phyloP scores from a whole-genome alignment of 2,113 vertebrate genomes.

The Lycocorax pyrrhopterus region DNA sequence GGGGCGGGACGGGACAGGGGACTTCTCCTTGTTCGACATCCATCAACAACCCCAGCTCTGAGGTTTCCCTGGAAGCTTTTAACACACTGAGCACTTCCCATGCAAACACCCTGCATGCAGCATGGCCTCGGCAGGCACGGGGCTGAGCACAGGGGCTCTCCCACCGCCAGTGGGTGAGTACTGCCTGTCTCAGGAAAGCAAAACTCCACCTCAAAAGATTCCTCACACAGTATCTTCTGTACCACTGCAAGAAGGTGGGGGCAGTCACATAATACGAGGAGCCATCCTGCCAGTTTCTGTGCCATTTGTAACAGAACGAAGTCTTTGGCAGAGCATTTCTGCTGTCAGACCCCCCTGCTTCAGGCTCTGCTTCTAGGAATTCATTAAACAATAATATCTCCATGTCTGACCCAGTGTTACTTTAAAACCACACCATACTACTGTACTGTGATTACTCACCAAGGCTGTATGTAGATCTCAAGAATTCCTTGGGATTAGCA shows the following conservation, averaged over 20 bases:
- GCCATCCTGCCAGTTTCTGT: neutral
- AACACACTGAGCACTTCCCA: neutral
- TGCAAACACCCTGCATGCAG: neutral
- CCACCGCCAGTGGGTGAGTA: rapidly evolving
- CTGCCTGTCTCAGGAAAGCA: neutral
- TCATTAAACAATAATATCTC: neutral
- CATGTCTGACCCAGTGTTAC: neutral
- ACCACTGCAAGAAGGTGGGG: neutral
- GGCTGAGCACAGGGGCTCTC: neutral
- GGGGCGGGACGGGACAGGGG: no score
- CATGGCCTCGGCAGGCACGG: rapidly evolving
- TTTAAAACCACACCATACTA: neutral
- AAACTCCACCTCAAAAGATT: neutral
- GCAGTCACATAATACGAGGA: neutral
- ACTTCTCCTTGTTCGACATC: neutral
- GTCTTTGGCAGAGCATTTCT: neutral
- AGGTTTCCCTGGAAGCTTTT: neutral
- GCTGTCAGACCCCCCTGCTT: neutral
- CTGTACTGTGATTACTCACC: neutral
- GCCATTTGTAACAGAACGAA: neutral
- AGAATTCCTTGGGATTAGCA: neutral
- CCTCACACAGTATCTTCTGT: neutral
- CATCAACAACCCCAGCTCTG: neutral
- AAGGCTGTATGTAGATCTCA: neutral
- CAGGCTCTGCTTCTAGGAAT: neutral